phyloP scores from a whole-genome alignment of 2,888 invertebrate genomes.

The Tetrapedia diversipes region DNA sequence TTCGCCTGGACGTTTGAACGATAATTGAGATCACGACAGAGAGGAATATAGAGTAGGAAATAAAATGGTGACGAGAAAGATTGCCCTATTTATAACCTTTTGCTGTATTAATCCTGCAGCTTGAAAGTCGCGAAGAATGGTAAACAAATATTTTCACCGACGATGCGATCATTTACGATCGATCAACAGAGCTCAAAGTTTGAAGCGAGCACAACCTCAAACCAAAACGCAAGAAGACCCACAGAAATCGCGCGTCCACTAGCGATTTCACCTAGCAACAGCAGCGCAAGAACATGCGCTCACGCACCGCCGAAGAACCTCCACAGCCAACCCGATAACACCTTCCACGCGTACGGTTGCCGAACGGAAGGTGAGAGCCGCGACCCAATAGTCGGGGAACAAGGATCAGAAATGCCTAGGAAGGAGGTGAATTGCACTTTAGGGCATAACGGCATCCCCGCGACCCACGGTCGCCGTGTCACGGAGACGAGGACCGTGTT shows the following conservation, averaged over 20 bases:
- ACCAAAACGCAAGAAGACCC: too few species aligned
- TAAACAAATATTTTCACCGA: too few species aligned
- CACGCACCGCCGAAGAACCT: constrained; percentile 5
- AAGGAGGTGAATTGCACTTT: constrained; percentile 75
- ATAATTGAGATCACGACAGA: too few species aligned
- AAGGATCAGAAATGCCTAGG: constrained; percentile 18
- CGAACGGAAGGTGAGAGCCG: constrained; percentile 1
- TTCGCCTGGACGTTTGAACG: too few species aligned
- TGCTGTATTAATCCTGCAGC: too few species aligned
- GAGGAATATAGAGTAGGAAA: too few species aligned
- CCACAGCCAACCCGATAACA: constrained; percentile 8
- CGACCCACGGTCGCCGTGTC: constrained; percentile 70
- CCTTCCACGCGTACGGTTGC: constrained; percentile 3
- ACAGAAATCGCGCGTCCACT: not conserved
- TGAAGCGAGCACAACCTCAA: too few species aligned
- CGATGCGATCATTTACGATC: too few species aligned
- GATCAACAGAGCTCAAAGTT: too few species aligned
- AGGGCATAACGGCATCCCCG: constrained; percentile 79
- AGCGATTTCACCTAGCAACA: constrained; percentile 11
- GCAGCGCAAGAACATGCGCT: constrained; percentile 21
- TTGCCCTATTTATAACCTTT: too few species aligned
- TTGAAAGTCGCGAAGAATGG: too few species aligned
- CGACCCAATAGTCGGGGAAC: constrained; percentile 5
- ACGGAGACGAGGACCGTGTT: constrained; percentile 53
- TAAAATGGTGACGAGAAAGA: too few species aligned